A percentile compares a stretch with the other conserved stretches of the same genome.
Evolutionary conservation across 2,113 vertebrate genomes (phyloP).

Genomic region (Rhineura floridana): DNA sequence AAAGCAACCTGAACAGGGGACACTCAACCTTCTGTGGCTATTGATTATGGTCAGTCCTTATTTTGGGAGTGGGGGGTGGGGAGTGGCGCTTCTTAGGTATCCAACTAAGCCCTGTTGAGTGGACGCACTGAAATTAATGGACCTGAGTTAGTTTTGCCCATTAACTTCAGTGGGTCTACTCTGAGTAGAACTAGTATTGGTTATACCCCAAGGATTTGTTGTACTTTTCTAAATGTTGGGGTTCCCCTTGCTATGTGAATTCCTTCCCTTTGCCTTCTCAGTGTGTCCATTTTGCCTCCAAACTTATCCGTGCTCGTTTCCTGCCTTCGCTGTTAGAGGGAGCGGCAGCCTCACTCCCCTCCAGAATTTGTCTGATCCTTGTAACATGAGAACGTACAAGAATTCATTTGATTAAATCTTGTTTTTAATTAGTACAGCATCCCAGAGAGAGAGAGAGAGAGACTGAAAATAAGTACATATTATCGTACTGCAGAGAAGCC

Average conservation of each 20-base stretch:
- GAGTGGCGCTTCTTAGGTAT: too few species aligned
- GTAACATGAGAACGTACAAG: conserved; percentile 18
- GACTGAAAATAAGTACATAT: conserved; percentile 48
- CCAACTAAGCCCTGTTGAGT: too few species aligned
- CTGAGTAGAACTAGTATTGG: too few species aligned
- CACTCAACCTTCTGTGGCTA: too few species aligned
- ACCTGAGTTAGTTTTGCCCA: too few species aligned
- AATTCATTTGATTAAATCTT: conserved; percentile 54
- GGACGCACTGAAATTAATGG: too few species aligned
- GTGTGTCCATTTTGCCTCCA: background rate
- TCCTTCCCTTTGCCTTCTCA: background rate
- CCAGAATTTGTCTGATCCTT: background rate
- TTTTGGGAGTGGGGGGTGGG: too few species aligned
- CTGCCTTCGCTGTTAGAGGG: background rate
- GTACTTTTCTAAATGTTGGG: background rate
- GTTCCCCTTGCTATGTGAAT: too few species aligned
- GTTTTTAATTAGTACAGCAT: conserved; percentile 65
- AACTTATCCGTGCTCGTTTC: background rate
- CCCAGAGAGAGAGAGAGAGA: background rate
- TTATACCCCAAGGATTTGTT: background rate
- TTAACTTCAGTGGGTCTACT: too few species aligned
- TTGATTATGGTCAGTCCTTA: too few species aligned
- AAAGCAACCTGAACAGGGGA: too few species aligned
- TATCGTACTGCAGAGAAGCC: conserved; percentile 51
- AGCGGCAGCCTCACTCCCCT: too few species aligned